These are phyloP conservation scores for Nyctibius grandis DNA, from an alignment of 2,797 vertebrate species.

Conservation along the genomic window DNA sequence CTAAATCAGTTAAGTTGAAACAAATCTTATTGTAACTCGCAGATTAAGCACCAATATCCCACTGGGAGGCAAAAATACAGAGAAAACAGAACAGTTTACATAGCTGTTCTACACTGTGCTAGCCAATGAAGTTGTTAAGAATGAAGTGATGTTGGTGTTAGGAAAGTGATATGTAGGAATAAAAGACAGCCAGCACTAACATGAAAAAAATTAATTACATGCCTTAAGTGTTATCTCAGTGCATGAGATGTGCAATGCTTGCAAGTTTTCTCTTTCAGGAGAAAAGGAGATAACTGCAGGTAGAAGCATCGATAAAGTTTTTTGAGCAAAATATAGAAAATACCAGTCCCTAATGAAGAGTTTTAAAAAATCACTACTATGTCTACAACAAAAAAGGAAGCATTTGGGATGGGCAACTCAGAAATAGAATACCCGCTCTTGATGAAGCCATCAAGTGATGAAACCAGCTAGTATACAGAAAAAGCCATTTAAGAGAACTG, in stretches of 20 bases:
- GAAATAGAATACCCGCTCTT: neutral
- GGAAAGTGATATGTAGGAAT: neutral
- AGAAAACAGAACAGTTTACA: neutral
- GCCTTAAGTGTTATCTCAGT: neutral
- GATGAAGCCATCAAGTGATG: neutral
- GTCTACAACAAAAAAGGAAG: neutral
- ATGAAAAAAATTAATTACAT: neutral
- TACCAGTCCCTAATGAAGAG: neutral
- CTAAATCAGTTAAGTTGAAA: neutral
- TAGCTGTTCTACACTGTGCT: neutral
- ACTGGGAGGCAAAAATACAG: neutral
- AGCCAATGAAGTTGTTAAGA: neutral
- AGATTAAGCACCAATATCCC: neutral
- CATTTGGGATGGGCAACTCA: rapidly evolving
- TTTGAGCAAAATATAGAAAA: neutral
- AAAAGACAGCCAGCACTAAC: neutral
- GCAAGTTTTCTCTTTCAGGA: neutral
- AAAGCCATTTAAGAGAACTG: neutral
- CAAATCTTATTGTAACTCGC: neutral
- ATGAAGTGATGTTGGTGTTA: neutral
- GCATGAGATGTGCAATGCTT: neutral
- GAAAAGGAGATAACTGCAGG: neutral
- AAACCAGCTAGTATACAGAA: neutral
- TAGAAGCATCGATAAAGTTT: neutral
- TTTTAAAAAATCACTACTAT: neutral